A percentile compares a stretch with the other conserved stretches of the same genome.
Evolutionary conservation across 30 jellyfish, hydroid and myxozoan genomes (phyloP).

Genomic region (Aurelia coerulea): DNA sequence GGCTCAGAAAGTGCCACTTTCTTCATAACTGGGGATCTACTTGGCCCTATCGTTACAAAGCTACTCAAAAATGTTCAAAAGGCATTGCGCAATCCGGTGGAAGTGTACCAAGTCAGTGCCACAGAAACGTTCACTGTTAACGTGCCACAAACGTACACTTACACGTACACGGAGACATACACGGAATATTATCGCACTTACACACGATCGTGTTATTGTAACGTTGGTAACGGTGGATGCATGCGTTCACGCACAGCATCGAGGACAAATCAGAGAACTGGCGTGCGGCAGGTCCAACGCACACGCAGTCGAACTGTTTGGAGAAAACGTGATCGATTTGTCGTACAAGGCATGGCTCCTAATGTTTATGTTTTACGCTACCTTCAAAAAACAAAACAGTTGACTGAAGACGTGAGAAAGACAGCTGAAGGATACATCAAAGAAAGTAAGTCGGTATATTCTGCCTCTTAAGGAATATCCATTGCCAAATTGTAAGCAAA

Average conservation of each 20-base stretch:
- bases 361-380: constrained; percentile 2
- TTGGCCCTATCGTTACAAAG: constrained; percentile 37
- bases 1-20: constrained; percentile 47
- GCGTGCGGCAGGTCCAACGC: constrained; percentile 28
- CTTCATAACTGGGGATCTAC: constrained; percentile 30
- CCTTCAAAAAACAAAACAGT: neutral
- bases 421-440: constrained; percentile 8
- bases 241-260: constrained; percentile 14
- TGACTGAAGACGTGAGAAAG: constrained; percentile 15
- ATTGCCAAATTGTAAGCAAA: too few species aligned
- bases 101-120: constrained; percentile 26
- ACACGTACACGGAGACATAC: constrained; percentile 39
- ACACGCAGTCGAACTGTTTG: neutral
- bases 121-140: constrained; percentile 33
- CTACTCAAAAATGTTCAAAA: constrained; percentile 22
- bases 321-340: too few species aligned
- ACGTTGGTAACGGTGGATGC: constrained; percentile 29
- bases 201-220: constrained; percentile 21
- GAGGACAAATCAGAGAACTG: neutral
- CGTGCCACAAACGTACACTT: constrained; percentile 32
- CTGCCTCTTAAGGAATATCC: neutral
- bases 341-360: too few species aligned
- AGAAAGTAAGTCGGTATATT: constrained; percentile 9
- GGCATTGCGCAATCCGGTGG: constrained; percentile 36
- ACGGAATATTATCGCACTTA: constrained; percentile 8